phyloP scores from a whole-genome alignment of 2,888 invertebrate species.

The Chorisops tibialis region DNA sequence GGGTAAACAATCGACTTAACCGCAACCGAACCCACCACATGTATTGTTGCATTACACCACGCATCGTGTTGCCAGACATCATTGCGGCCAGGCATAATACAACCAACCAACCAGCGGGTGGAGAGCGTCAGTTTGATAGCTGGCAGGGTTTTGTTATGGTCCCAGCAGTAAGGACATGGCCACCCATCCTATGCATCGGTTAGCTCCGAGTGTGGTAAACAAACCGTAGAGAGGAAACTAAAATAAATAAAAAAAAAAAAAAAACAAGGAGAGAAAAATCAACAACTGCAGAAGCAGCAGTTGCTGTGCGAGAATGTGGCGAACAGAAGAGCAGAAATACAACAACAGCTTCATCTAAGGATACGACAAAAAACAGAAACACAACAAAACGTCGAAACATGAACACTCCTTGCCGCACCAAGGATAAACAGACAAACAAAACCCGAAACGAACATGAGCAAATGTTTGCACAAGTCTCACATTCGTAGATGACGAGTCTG shows the following conservation, averaged over 20 bases:
- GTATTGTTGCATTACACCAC: constrained; percentile 23
- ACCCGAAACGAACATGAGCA: constrained; percentile 15
- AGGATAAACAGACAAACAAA: constrained; percentile 1
- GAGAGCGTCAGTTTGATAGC: not conserved
- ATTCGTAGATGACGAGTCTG: not conserved
- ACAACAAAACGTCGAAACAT: constrained; percentile 17
- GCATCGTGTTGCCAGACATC: constrained; percentile 12
- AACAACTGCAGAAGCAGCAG: not conserved
- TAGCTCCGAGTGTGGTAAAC: not conserved
- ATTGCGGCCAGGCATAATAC: not conserved
- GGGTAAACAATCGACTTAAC: constrained; percentile 17
- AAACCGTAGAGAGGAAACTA: constrained; percentile 5
- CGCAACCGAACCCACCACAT: constrained; percentile 24
- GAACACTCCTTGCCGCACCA: constrained; percentile 1
- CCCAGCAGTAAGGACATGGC: too few species aligned
- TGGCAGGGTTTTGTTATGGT: not conserved
- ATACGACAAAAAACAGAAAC: constrained; percentile 9
- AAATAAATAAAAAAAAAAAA: constrained; percentile 1
- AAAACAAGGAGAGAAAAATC: constrained; percentile 4
- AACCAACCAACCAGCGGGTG: not conserved
- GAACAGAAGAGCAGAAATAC: not conserved
- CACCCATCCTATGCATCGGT: too few species aligned
- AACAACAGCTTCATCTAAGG: not conserved
- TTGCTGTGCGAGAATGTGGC: not conserved
- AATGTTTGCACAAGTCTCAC: constrained; percentile 6